Evolutionary conservation across 2,113 vertebrate species (phyloP).

Genomic region (Motacilla alba): DNA sequence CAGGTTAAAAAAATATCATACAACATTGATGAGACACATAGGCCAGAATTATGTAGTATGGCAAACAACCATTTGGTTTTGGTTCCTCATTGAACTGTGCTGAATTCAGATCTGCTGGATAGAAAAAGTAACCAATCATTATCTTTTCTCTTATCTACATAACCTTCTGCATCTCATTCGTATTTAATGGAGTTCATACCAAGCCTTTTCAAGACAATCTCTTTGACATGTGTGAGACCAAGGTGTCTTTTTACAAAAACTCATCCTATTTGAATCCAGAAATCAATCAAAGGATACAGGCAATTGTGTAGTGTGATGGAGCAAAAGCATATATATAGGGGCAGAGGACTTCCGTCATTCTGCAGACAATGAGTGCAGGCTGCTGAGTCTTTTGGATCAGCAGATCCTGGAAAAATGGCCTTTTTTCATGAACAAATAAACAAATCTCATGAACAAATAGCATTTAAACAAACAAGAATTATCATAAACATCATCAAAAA

Average conservation of each 20-base stretch:
- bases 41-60: background rate
- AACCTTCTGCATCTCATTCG: background rate
- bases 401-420: background rate
- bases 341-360: background rate
- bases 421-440: background rate
- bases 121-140: background rate
- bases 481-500: background rate
- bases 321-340: background rate
- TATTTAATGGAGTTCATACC: background rate
- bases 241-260: background rate
- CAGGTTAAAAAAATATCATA: background rate
- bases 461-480: background rate
- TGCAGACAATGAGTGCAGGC: background rate
- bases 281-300: background rate
- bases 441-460: background rate
- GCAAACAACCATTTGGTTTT: background rate
- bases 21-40: background rate
- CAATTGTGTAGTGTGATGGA: background rate
- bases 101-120: background rate
- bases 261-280: background rate
- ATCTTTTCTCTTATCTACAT: background rate
- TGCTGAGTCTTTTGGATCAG: background rate
- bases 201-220: background rate
- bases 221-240: background rate
- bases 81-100: background rate